phyloP scores from a whole-genome alignment of 2,113 vertebrate species.

The Syngnathus typhle region DNA sequence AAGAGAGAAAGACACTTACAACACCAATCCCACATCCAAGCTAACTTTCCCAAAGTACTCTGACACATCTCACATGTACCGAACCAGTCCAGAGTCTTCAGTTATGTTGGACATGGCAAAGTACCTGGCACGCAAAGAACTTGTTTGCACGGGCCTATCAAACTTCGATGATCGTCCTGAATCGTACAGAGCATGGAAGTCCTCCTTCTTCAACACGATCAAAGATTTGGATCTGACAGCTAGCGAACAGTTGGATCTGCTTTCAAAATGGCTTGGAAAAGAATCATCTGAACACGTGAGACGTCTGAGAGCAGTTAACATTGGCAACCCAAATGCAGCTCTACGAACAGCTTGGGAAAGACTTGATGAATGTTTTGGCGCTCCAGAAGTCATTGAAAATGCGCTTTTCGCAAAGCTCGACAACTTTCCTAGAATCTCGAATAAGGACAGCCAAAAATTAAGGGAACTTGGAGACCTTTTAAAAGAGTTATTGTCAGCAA shows the following conservation, averaged over 20 bases:
- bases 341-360: no score
- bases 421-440: no score
- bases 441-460: no score
- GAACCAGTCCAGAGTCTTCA: background rate
- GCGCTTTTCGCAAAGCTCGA: no score
- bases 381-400: no score
- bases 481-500: background rate
- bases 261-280: background rate
- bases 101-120: background rate
- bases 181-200: background rate
- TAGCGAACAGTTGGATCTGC: background rate
- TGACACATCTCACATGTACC: no score
- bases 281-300: background rate
- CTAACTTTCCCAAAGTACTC: no score
- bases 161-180: background rate
- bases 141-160: background rate
- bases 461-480: background rate
- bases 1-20: no score
- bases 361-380: no score
- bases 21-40: no score
- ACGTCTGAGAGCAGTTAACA: background rate
- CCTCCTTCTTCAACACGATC: background rate
- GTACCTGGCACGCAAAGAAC: background rate
- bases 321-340: no score
- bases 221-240: background rate